phyloP scores from a whole-genome alignment of 1,140 invertebrate species.

The Pseudomyrmex concolor region DNA sequence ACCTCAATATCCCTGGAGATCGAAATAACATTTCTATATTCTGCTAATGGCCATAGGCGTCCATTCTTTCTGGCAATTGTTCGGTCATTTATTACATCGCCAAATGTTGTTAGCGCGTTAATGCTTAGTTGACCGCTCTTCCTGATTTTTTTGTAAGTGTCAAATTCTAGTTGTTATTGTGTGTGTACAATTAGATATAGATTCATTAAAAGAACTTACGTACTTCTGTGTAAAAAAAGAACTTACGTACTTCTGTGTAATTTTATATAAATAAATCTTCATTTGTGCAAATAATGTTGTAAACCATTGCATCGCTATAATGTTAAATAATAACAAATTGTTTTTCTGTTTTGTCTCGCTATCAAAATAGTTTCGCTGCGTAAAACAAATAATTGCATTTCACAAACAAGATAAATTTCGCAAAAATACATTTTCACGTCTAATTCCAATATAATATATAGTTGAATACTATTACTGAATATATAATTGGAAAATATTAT shows the following conservation, averaged over 20 bases:
- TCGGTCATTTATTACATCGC: background rate
- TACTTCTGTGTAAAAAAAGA: no score
- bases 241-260: no score
- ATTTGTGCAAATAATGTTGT: no score
- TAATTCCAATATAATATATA: background rate
- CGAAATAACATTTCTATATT: constrained; percentile 27
- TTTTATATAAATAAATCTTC: no score
- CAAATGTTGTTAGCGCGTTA: background rate
- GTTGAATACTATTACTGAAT: constrained; percentile 2
- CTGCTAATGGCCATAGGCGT: background rate
- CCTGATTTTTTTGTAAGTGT: background rate
- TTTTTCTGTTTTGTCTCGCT: no score
- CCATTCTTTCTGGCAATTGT: background rate
- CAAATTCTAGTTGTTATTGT: background rate
- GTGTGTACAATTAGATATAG: no score
- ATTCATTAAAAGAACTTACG: no score
- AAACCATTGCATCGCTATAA: no score
- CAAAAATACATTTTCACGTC: constrained; percentile 25
- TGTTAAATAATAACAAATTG: no score
- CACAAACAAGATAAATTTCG: constrained; percentile 8
- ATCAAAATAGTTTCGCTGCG: no score
- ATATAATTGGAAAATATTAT: constrained; percentile 40
- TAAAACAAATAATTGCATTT: background rate
- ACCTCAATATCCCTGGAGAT: background rate
- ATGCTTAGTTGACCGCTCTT: background rate